Percentiles rank a stretch among this genome's conserved stretches.
These are phyloP conservation scores for Tipula lateralis DNA, from an alignment of 2,888 invertebrate genomes.

Conservation along the genomic window DNA sequence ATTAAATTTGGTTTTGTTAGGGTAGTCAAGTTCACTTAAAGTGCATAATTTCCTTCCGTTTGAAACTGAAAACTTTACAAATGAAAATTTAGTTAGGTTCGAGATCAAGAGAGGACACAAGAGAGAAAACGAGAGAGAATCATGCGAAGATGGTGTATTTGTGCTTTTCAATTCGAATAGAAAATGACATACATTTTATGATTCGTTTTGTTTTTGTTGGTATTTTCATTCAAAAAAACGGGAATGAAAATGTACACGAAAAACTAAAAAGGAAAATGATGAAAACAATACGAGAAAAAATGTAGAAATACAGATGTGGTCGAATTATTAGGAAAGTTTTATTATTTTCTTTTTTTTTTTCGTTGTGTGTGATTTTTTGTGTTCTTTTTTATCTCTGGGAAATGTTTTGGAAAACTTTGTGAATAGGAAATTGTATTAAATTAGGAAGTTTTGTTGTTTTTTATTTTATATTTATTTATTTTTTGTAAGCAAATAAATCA, in stretches of 20 bases:
- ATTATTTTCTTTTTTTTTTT: not conserved
- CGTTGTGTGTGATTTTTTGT: not conserved
- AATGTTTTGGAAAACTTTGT: conserved; percentile 24
- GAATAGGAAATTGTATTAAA: conserved; percentile 19
- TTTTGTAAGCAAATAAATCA: conserved; percentile 9
- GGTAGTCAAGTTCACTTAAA: not conserved
- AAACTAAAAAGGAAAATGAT: not conserved
- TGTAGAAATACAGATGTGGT: not conserved
- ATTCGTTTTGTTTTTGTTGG: not conserved
- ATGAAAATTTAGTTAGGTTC: not conserved
- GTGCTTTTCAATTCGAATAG: conserved; percentile 11
- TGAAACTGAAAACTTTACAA: not conserved
- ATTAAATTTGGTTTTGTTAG: not conserved
- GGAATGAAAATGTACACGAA: not conserved
- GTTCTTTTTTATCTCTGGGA: not conserved
- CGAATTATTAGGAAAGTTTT: not conserved
- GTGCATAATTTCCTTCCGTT: not conserved
- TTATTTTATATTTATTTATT: not conserved
- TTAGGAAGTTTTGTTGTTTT: conserved; percentile 11
- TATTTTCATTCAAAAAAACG: not conserved
- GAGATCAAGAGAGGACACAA: no score
- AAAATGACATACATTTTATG: not conserved
- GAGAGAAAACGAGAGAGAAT: no score
- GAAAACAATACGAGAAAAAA: conserved; percentile 1
- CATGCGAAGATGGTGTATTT: not conserved